Conservation (phyloP, 2,888 invertebrate genomes). For the Osmoderma eremita region DNA sequence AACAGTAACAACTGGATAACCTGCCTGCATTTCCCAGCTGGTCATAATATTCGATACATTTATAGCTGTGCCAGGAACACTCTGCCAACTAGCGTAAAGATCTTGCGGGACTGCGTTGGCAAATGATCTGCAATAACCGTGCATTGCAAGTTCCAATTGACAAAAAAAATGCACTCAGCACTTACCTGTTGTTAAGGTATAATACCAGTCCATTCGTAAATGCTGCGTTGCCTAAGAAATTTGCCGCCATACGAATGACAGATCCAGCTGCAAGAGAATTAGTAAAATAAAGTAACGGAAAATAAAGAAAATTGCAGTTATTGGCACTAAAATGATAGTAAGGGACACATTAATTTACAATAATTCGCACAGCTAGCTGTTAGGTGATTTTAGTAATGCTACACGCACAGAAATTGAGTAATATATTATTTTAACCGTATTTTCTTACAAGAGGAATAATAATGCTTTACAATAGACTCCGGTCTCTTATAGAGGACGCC, state of each 20-base stretch:
- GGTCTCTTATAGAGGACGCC: too few species aligned
- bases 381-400: too few species aligned
- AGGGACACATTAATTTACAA: too few species aligned
- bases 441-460: too few species aligned
- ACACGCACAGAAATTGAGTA: too few species aligned
- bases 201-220: conserved; percentile 16
- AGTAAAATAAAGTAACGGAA: not conserved
- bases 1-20: conserved; percentile 46
- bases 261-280: conserved; percentile 31
- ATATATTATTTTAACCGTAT: too few species aligned
- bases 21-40: conserved; percentile 40
- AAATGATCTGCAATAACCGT: conserved; percentile 17
- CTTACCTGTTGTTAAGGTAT: conserved; percentile 33
- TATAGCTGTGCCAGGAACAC: not conserved
- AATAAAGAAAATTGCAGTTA: not conserved
- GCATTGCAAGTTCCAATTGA: not conserved
- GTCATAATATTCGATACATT: conserved; percentile 27
- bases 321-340: not conserved
- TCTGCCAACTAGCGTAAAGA: conserved; percentile 28
- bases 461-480: too few species aligned
- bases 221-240: conserved; percentile 19
- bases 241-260: conserved; percentile 36
- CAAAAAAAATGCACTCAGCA: not conserved
- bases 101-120: conserved; percentile 25
- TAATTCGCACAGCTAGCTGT: too few species aligned